These are phyloP conservation scores for Caenorhabditis sp. DNA, from an alignment of 2,888 invertebrate genomes.

Conservation along the genomic window DNA sequence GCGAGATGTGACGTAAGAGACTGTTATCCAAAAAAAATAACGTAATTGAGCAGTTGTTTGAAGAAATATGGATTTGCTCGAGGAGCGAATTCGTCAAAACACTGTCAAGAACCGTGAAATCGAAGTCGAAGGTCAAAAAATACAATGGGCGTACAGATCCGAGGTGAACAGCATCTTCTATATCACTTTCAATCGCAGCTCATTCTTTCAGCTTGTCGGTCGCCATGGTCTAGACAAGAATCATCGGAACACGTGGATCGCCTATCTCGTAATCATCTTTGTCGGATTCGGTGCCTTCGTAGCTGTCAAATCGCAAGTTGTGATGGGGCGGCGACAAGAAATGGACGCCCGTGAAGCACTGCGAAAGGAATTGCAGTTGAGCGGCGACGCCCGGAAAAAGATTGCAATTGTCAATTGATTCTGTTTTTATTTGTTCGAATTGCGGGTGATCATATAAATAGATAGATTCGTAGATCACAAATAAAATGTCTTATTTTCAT, in stretches of 20 bases:
- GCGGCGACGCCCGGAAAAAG: conserved; percentile 66
- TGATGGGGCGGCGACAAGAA: conserved; percentile 70
- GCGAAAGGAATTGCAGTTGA: conserved; percentile 61
- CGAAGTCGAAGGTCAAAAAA: conserved; percentile 65
- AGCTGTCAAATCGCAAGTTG: conserved; percentile 70
- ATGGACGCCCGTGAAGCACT: conserved; percentile 67
- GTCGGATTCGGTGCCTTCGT: conserved; percentile 73
- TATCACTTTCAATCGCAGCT: too few relatives aligned
- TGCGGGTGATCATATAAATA: conserved; percentile 25
- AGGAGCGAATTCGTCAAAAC: conserved; percentile 61
- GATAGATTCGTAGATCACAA: not conserved
- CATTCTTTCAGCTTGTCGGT: conserved; percentile 69
- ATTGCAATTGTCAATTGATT: conserved; percentile 58
- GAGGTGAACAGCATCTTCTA: conserved; percentile 52
- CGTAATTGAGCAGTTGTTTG: too few relatives aligned
- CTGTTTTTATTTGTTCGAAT: not conserved
- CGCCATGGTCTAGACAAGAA: conserved; percentile 67
- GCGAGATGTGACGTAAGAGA: conserved; percentile 65
- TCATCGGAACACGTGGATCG: conserved; percentile 71
- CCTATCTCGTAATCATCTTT: conserved; percentile 68
- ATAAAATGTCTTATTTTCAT: conserved; percentile 3
- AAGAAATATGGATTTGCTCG: conserved; percentile 71
- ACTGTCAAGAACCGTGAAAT: conserved; percentile 59
- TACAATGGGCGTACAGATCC: conserved; percentile 72
- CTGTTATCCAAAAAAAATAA: not conserved